Evolutionary conservation across 2,113 vertebrate genomes (phyloP).

Genomic region (Onychorhynchus coronatus): DNA sequence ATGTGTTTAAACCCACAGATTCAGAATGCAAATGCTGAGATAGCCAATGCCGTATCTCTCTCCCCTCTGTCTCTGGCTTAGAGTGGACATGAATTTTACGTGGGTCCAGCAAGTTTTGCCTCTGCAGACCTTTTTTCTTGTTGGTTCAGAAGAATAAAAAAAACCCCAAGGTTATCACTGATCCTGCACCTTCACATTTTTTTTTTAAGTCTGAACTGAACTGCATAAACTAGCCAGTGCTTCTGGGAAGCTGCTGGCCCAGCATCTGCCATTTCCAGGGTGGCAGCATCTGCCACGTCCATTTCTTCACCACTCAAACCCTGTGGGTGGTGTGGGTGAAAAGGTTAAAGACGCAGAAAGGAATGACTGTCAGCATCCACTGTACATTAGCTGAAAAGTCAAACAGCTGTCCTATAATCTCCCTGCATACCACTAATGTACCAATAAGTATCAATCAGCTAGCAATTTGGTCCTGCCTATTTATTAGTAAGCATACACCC

Average conservation of each 20-base stretch:
- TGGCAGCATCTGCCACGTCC: background rate
- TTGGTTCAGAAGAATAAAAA: background rate
- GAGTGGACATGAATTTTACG: background rate
- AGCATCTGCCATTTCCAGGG: background rate
- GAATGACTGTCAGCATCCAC: conserved; percentile 43
- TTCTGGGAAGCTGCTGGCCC: background rate
- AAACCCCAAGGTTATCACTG: fast-evolving
- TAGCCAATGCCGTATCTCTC: background rate
- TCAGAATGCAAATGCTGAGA: background rate
- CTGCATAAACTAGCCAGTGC: background rate
- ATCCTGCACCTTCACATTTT: background rate
- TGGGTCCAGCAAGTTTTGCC: background rate
- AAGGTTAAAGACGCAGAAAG: conserved; percentile 54
- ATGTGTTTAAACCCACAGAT: background rate
- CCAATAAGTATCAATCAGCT: background rate
- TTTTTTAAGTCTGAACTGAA: background rate
- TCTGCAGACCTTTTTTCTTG: background rate
- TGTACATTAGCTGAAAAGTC: conserved; percentile 7
- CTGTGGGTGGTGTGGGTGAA: background rate
- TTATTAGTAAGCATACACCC: background rate
- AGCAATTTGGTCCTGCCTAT: background rate
- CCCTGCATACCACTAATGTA: background rate
- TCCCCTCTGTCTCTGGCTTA: background rate
- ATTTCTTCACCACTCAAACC: conserved; percentile 12
- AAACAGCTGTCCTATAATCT: conserved; percentile 28